Evolutionary conservation across 2,113 vertebrate genomes (phyloP).

Genomic region (Tachycineta bicolor): DNA sequence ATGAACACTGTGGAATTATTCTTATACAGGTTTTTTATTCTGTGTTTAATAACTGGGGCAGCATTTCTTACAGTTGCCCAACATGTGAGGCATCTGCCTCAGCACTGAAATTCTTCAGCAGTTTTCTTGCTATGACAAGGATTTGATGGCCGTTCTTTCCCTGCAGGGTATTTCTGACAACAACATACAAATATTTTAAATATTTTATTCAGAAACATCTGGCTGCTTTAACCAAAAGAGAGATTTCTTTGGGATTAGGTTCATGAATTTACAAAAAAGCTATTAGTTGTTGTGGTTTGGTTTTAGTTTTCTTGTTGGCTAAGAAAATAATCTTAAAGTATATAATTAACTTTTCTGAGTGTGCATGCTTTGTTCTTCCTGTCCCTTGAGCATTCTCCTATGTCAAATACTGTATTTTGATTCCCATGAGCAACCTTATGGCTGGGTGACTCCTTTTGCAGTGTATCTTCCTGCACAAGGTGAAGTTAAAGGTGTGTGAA

Average conservation of each 20-base stretch:
- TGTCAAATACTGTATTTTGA: background rate
- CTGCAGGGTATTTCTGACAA: background rate
- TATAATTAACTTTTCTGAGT: background rate
- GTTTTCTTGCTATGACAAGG: background rate
- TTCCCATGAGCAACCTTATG: background rate
- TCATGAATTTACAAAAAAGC: background rate
- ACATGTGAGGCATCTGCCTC: background rate
- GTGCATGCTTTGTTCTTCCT: background rate
- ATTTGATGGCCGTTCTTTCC: background rate
- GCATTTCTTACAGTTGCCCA: background rate
- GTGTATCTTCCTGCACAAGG: background rate
- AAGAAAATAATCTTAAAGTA: background rate
- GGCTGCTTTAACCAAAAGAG: background rate
- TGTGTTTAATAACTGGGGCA: background rate
- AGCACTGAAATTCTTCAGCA: background rate
- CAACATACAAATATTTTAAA: background rate
- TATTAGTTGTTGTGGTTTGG: background rate
- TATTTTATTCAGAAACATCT: background rate
- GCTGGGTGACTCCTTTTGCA: background rate
- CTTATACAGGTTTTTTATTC: background rate
- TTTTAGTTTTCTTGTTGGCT: background rate
- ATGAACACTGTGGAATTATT: background rate
- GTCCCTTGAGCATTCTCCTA: background rate
- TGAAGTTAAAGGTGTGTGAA: background rate
- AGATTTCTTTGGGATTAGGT: background rate